These are phyloP conservation scores for Balaeniceps rex DNA, from an alignment of 2,113 vertebrate species.

Conservation along the genomic window DNA sequence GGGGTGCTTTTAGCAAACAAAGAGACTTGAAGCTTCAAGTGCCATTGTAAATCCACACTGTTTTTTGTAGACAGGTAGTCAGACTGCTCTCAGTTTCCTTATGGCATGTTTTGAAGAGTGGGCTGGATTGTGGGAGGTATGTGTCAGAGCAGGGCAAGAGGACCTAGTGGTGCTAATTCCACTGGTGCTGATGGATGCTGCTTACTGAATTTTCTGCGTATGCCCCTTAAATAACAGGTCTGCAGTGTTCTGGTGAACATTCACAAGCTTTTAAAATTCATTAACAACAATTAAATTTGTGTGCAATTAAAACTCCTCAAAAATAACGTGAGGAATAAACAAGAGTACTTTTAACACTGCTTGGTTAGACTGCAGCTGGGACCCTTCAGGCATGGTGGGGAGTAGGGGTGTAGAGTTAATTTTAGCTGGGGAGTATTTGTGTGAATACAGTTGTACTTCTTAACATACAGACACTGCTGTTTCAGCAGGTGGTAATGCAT, in stretches of 20 bases:
- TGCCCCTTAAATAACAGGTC: background rate
- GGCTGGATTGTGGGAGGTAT: background rate
- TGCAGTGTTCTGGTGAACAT: background rate
- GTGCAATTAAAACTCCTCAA: background rate
- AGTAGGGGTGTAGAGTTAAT: background rate
- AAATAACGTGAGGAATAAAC: background rate
- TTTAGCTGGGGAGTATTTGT: background rate
- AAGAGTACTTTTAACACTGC: background rate
- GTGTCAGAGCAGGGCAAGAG: background rate
- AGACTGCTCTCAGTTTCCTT: background rate
- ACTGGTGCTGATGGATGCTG: background rate
- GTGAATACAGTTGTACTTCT: background rate
- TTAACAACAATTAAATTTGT: background rate
- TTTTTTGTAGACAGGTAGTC: background rate
- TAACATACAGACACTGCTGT: background rate
- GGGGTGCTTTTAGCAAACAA: background rate
- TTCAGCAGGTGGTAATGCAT: background rate
- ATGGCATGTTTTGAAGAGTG: background rate
- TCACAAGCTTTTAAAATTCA: background rate
- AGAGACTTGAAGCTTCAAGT: background rate
- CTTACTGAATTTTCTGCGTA: background rate
- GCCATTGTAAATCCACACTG: background rate
- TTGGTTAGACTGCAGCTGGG: background rate
- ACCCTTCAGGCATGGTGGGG: background rate
- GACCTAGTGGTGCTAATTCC: background rate